Evolutionary conservation across 2,888 invertebrate genomes (phyloP).

Genomic region (Drosophila neotestacea): DNA sequence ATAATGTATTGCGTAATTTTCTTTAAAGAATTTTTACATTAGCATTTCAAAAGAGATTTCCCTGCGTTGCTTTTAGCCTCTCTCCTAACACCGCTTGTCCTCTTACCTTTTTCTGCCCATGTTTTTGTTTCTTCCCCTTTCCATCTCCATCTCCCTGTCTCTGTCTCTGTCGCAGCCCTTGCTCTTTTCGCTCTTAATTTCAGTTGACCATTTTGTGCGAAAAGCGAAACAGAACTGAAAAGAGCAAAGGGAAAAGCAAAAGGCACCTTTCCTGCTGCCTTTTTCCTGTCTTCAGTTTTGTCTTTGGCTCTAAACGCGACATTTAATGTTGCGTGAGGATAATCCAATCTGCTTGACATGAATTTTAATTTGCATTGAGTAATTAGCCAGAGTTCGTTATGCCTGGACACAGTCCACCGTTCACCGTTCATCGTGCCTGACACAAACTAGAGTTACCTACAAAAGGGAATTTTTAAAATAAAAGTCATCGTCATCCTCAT

Average conservation of each 20-base stretch:
- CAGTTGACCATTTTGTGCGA: slow-evolving; percentile 58
- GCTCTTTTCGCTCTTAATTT: slow-evolving; percentile 51
- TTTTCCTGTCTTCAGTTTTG: slow-evolving; percentile 1
- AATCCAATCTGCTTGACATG: slow-evolving; percentile 83
- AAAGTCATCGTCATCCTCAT: slow-evolving; percentile 44
- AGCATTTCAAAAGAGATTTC: slow-evolving; percentile 82
- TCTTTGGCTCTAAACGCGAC: slow-evolving; percentile 69
- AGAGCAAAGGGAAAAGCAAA: slow-evolving; percentile 34
- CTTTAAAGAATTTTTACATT: slow-evolving; percentile 82
- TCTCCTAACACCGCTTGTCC: slow-evolving; percentile 13
- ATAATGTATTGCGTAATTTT: slow-evolving; percentile 82
- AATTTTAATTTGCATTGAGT: slow-evolving; percentile 83
- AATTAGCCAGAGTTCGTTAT: slow-evolving; percentile 79
- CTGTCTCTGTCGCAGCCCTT: slow-evolving; percentile 19
- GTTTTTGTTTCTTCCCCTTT: slow-evolving; percentile 2
- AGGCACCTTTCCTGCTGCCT: slow-evolving; percentile 61
- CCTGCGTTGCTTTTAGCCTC: slow-evolving; percentile 50
- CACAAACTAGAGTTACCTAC: slow-evolving; percentile 15
- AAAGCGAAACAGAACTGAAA: slow-evolving; percentile 26
- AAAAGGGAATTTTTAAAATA: slow-evolving; percentile 28
- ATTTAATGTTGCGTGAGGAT: slow-evolving; percentile 82
- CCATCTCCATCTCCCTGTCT: slow-evolving; percentile 12
- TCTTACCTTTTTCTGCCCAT: slow-evolving; percentile 24
- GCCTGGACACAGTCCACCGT: slow-evolving; percentile 40
- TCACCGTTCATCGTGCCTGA: slow-evolving; percentile 1